Conservation (phyloP, 1,140 invertebrate genomes). For the Holcopasites calliopsidis region DNA sequence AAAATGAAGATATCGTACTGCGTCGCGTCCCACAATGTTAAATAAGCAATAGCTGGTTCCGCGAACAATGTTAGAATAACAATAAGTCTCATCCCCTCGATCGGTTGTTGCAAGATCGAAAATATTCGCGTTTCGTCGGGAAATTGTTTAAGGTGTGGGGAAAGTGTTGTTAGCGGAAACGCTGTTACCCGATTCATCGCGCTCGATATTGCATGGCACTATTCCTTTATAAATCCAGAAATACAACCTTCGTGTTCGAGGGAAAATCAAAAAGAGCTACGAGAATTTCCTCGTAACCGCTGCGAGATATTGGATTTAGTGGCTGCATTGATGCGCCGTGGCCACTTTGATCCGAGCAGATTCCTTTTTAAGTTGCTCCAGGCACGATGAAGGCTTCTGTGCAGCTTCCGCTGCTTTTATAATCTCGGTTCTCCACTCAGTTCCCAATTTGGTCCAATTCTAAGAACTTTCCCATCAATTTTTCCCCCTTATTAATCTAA, state of each 20-base stretch:
- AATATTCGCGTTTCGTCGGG: neutral
- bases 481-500: neutral
- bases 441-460: neutral
- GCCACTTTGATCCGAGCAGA: slow-evolving; percentile 10
- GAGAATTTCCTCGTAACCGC: slow-evolving; percentile 33
- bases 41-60: neutral
- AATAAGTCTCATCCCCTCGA: too few relatives aligned
- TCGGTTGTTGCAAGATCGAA: too few relatives aligned
- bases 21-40: neutral
- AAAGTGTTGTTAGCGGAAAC: too few relatives aligned
- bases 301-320: slow-evolving; percentile 40
- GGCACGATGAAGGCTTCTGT: neutral
- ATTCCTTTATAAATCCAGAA: neutral
- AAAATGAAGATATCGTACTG: neutral
- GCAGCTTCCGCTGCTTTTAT: neutral
- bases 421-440: slow-evolving; percentile 6
- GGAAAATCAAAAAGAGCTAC: neutral
- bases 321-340: slow-evolving; percentile 20
- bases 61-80: too few relatives aligned
- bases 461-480: neutral
- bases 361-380: slow-evolving; percentile 35
- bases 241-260: neutral
- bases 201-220: too few relatives aligned
- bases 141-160: too few relatives aligned
- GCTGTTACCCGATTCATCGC: neutral